A percentile compares a stretch with the other conserved stretches of the same genome.
phyloP scores from a whole-genome alignment of 2,797 vertebrate species.

The Labroides dimidiatus region DNA sequence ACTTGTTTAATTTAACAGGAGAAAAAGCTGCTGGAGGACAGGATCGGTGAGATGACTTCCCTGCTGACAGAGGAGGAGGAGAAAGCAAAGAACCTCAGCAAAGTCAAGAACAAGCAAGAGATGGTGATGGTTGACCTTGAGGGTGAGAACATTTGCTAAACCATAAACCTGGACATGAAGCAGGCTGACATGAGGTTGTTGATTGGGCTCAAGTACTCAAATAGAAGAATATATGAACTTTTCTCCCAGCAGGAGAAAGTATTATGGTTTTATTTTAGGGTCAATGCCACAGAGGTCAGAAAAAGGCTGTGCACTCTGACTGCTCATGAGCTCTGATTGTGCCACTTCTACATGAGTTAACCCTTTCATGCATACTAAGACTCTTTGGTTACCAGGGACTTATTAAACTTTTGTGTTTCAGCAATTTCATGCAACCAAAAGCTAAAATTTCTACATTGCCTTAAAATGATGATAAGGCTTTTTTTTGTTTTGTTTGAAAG shows the following conservation, averaged over 20 bases:
- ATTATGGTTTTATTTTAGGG: neutral
- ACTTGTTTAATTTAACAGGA: slow-evolving; percentile 87
- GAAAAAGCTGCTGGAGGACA: slow-evolving; percentile 95
- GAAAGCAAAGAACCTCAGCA: slow-evolving; percentile 96
- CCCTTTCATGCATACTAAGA: neutral
- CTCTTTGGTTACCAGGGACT: neutral
- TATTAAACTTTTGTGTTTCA: too few relatives aligned
- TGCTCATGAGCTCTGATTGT: neutral
- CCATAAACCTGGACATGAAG: too few relatives aligned
- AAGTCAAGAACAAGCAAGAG: slow-evolving; percentile 98
- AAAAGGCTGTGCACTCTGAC: slow-evolving; percentile 1
- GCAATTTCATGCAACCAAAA: too few relatives aligned
- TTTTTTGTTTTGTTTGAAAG: neutral
- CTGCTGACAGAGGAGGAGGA: slow-evolving; percentile 97
- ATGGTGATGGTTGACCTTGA: slow-evolving; percentile 98
- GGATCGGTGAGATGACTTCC: slow-evolving; percentile 92
- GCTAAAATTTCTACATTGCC: too few relatives aligned
- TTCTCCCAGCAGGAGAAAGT: neutral
- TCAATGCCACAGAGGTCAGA: slow-evolving; percentile 8
- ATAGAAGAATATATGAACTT: neutral
- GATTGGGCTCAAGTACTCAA: neutral
- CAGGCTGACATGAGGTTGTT: neutral
- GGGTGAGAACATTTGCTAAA: slow-evolving; percentile 80
- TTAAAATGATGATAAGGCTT: neutral
- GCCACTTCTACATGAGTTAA: neutral